Evolutionary conservation across 2,797 vertebrate genomes (phyloP).

Genomic region (Takifugu rubripes): DNA sequence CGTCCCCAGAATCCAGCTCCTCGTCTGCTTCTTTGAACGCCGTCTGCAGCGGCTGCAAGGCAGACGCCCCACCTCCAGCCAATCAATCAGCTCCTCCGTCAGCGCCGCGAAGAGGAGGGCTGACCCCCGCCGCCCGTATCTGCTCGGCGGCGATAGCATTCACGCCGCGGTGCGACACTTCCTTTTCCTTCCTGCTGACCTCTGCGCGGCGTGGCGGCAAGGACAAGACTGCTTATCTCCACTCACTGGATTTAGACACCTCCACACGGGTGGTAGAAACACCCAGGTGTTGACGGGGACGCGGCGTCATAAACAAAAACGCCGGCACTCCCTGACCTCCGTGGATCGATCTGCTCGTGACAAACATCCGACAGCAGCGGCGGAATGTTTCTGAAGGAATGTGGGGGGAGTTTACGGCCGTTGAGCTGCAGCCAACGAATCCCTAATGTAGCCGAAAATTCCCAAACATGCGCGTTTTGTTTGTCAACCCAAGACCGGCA

Average conservation of each 20-base stretch:
- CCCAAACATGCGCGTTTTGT: neutral
- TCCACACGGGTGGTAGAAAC: conserved; percentile 16
- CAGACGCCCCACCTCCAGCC: conserved; percentile 5
- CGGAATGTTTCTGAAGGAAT: neutral
- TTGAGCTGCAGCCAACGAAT: neutral
- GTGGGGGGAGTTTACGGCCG: neutral
- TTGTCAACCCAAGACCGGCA: too few species aligned
- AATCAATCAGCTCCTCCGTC: conserved; percentile 56
- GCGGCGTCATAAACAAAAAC: conserved; percentile 25
- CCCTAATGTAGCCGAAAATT: neutral
- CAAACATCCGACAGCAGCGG: conserved; percentile 6
- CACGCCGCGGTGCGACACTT: conserved; percentile 50
- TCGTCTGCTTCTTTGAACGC: too few species aligned
- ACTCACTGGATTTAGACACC: conserved; percentile 40
- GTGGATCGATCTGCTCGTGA: conserved; percentile 10
- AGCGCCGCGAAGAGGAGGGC: conserved; percentile 57
- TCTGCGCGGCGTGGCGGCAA: conserved; percentile 44
- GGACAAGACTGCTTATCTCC: conserved; percentile 55
- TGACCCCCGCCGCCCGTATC: conserved; percentile 37
- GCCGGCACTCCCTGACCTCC: conserved; percentile 22
- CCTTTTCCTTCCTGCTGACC: conserved; percentile 65
- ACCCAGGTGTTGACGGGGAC: conserved; percentile 29
- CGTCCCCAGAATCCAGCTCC: too few species aligned
- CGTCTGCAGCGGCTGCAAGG: conserved; percentile 5
- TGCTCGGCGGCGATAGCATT: conserved; percentile 64